These are phyloP conservation scores for Stegastes partitus DNA, from an alignment of 2,113 vertebrate genomes.

Conservation along the genomic window DNA sequence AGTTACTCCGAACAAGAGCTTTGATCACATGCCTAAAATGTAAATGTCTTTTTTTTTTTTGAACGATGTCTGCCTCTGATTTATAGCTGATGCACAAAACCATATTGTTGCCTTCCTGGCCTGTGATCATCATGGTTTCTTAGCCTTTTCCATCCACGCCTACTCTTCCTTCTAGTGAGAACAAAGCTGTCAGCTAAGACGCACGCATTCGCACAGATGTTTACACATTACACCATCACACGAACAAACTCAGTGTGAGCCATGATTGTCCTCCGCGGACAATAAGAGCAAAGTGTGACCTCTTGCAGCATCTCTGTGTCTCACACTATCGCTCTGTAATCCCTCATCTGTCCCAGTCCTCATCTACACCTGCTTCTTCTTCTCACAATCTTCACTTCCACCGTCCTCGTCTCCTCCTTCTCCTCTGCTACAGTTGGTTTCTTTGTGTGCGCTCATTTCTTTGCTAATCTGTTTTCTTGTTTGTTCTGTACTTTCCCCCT, in stretches of 20 bases:
- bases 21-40: slow-evolving; percentile 52
- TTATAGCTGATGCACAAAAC: slow-evolving; percentile 35
- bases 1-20: slow-evolving; percentile 32
- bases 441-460: slow-evolving; percentile 45
- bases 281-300: slow-evolving; percentile 72
- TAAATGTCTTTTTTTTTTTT: slow-evolving; percentile 26
- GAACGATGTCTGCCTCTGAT: slow-evolving; percentile 20
- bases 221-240: slow-evolving; percentile 66
- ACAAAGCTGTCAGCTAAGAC: slow-evolving; percentile 48
- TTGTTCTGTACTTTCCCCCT: neutral
- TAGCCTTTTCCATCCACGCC: slow-evolving; percentile 36
- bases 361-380: slow-evolving; percentile 59
- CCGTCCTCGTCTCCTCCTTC: slow-evolving; percentile 19
- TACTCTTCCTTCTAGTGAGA: slow-evolving; percentile 48
- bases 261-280: slow-evolving; percentile 73
- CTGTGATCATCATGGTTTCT: slow-evolving; percentile 33
- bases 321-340: slow-evolving; percentile 63
- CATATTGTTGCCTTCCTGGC: slow-evolving; percentile 47
- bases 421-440: slow-evolving; percentile 27
- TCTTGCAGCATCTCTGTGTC: slow-evolving; percentile 62
- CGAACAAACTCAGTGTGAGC: slow-evolving; percentile 54
- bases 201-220: slow-evolving; percentile 53
- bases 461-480: slow-evolving; percentile 37
- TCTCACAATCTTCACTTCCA: slow-evolving; percentile 13
- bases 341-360: slow-evolving; percentile 55